Base-by-base conservation (phyloP, 2,797 vertebrate genomes). In the Melanotaenia nigrans region DNA sequence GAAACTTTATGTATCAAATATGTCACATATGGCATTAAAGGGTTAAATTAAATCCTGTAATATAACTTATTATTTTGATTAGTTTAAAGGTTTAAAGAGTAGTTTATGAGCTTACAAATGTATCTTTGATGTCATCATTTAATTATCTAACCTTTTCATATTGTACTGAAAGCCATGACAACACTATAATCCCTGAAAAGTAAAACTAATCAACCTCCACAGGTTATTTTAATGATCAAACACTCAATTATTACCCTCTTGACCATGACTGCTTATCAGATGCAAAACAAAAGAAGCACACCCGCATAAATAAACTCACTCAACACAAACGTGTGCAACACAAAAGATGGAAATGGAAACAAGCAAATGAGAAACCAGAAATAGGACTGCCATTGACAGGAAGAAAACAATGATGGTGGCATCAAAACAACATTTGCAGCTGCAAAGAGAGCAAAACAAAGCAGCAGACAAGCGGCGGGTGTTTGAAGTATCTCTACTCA, bases 401-500 rank as follows among this genome's bases (percentile, higher is more conserved):
- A 83, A 79, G 78, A 77, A 87, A 89, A 87, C 85, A 79, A 74
- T 38, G 47, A 80, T 71, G 87, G 83, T 61, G 76, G 78, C 85
- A 89, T 85, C 73, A 87, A 85, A 82, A 85, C 74, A 84, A 75
- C 74, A 82, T 88, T 69, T 78, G 81, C 86, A 89, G 89, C 86
- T 86, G 87, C 77, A 77, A 62, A 81, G 86, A 85, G 61, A 78
- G 57, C 56, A 65, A 63, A 85, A 89, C 89, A 88, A 88, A 86
- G 84, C 84, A 68, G 77, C 81, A 77, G 87, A 87, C 75, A 78
- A 87, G 86, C 73, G 73, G 75, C 58, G 32, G 69, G 72, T 74
- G 83, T 89, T 89, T 92, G 87, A 92, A 87, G 89, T 71, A 42
- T 53, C 65, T 85, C 75, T 40, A 54, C 71, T 88, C 88, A 90